phyloP scores from a whole-genome alignment of 2,797 vertebrate species.

The Sebastes vulpes region DNA sequence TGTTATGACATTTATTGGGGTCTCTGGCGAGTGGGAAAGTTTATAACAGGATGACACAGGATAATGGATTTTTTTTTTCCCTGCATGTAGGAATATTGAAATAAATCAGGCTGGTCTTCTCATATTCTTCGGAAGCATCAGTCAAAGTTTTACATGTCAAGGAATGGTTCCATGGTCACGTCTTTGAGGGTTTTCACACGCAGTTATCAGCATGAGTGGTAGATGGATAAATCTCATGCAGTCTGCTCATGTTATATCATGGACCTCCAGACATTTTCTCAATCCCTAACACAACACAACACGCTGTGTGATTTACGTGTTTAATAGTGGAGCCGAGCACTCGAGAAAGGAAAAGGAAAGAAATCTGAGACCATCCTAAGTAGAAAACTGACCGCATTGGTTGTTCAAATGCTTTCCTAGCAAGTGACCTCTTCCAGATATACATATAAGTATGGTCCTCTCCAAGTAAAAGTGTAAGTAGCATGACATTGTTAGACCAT shows the following conservation, averaged over 20 bases:
- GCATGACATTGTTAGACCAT: not conserved
- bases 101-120: conserved; percentile 22
- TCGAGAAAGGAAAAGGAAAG: not conserved
- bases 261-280: not conserved
- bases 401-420: not conserved
- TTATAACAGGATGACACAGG: conserved; percentile 58
- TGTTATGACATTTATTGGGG: conserved; percentile 69
- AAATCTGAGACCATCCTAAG: not conserved
- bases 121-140: not conserved
- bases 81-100: conserved; percentile 32
- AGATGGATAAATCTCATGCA: not conserved
- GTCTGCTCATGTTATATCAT: not conserved
- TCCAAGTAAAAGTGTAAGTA: not conserved
- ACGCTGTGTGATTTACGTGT: not conserved
- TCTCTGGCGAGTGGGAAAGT: conserved; percentile 31
- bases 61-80: conserved; percentile 24
- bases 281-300: not conserved
- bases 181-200: not conserved
- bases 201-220: not conserved
- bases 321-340: not conserved
- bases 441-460: not conserved
- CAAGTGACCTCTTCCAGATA: not conserved
- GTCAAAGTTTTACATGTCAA: conserved; percentile 11
- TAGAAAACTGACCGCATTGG: not conserved
- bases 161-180: not conserved